Conservation (phyloP, 2,113 vertebrate genomes). For the Struthidea cinerea region DNA sequence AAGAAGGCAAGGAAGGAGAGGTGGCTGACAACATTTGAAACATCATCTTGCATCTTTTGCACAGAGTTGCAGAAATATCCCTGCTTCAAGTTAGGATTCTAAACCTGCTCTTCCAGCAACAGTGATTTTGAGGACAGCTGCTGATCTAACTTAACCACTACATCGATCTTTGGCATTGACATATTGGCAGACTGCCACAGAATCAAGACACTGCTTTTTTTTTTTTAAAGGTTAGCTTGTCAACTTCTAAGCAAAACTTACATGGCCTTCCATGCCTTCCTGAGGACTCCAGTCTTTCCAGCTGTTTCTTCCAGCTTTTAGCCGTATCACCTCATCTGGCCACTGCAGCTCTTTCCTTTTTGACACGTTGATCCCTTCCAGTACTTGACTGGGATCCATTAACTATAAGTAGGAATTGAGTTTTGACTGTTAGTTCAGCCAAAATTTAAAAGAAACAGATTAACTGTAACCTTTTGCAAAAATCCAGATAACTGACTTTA, state of each 20-base stretch:
- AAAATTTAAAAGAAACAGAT: not conserved
- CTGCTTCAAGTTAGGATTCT: not conserved
- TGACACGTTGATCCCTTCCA: conserved; percentile 93
- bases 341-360: conserved; percentile 98
- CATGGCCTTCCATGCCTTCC: conserved; percentile 99
- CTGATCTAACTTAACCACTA: not conserved
- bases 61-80: not conserved
- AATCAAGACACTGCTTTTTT: not conserved
- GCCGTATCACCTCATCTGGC: conserved; percentile 91
- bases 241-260: conserved; percentile 72
- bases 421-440: conserved; percentile 53
- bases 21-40: not conserved
- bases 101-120: not conserved
- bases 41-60: not conserved
- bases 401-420: conserved; percentile 48
- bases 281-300: conserved; percentile 99
- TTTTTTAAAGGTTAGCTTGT: not conserved
- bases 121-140: not conserved
- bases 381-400: conserved; percentile 88
- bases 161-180: not conserved
- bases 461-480: not conserved
- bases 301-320: conserved; percentile 92
- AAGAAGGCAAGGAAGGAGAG: not conserved
- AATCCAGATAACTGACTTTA: not conserved
- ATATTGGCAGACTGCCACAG: not conserved